Percentiles rank a stretch among this genome's conserved stretches.
Conservation (phyloP, 2,113 vertebrate genomes). For the Oreochromis spilurus region DNA sequence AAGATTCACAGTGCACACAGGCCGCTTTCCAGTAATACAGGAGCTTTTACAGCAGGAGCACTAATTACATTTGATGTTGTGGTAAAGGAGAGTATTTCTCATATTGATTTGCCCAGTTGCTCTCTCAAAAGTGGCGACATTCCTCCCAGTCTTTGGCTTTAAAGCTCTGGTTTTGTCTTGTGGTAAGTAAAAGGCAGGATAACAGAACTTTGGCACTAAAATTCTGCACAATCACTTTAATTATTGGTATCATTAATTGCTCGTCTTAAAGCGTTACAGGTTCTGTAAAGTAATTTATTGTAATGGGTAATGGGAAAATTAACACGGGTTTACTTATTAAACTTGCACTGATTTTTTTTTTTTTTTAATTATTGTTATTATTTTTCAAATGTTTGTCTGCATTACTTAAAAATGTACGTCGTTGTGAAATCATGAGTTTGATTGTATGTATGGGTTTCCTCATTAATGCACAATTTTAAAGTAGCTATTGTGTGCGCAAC, state of each 20-base stretch:
- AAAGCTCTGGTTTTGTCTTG: neutral
- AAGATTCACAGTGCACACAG: neutral
- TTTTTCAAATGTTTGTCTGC: neutral
- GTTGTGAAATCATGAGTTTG: neutral
- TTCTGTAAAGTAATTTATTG: neutral
- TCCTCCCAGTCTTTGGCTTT: neutral
- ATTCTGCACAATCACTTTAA: neutral
- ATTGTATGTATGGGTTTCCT: neutral
- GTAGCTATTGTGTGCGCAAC: neutral
- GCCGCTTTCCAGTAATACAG: neutral
- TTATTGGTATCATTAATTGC: neutral
- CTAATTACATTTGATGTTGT: neutral
- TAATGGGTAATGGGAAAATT: neutral
- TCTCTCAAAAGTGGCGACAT: neutral
- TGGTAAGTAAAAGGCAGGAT: neutral
- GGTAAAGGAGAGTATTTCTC: neutral
- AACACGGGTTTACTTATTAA: neutral
- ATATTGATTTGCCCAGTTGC: neutral
- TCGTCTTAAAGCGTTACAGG: neutral
- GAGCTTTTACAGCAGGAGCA: neutral
- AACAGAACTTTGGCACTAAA: neutral
- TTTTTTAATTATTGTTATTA: neutral
- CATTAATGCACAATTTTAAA: neutral
- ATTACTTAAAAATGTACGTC: neutral
- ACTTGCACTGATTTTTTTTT: neutral